These are phyloP conservation scores for Halictus quadricinctus DNA, from an alignment of 2,888 invertebrate species.

Conservation along the genomic window DNA sequence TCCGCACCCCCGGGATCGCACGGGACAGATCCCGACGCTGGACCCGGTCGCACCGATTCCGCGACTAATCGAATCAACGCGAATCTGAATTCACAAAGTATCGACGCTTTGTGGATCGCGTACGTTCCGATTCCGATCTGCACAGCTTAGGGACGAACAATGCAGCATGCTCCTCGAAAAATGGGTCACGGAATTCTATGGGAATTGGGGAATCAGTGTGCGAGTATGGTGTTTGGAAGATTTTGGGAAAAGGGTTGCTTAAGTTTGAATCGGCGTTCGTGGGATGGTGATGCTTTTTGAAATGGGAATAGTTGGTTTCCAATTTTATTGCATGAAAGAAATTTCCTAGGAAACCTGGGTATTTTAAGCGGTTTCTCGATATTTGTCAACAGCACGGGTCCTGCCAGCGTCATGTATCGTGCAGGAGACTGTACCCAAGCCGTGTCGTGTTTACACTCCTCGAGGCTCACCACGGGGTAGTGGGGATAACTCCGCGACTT, in stretches of 20 bases:
- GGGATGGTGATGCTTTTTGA: not conserved
- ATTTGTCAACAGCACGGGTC: too few species aligned
- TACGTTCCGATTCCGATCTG: not conserved
- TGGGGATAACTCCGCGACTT: too few species aligned
- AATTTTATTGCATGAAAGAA: too few species aligned
- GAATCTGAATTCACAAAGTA: not conserved
- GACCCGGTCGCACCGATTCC: not conserved
- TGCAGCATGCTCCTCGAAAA: not conserved
- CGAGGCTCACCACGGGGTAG: too few species aligned
- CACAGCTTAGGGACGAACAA: not conserved
- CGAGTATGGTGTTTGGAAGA: not conserved
- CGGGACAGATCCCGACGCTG: not conserved
- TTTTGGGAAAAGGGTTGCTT: not conserved
- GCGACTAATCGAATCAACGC: slow-evolving; percentile 10
- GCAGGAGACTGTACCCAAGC: too few species aligned
- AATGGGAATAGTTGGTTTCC: not conserved
- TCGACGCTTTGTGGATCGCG: not conserved
- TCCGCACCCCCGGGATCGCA: not conserved
- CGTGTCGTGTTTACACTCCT: too few species aligned
- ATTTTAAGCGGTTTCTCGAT: too few species aligned
- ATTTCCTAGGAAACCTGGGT: too few species aligned
- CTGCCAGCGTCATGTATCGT: too few species aligned
- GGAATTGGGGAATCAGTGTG: not conserved
- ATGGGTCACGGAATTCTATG: not conserved
- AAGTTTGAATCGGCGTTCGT: not conserved